phyloP scores from a whole-genome alignment of 2,797 vertebrate species.

The Coregonus ussuriensis region DNA sequence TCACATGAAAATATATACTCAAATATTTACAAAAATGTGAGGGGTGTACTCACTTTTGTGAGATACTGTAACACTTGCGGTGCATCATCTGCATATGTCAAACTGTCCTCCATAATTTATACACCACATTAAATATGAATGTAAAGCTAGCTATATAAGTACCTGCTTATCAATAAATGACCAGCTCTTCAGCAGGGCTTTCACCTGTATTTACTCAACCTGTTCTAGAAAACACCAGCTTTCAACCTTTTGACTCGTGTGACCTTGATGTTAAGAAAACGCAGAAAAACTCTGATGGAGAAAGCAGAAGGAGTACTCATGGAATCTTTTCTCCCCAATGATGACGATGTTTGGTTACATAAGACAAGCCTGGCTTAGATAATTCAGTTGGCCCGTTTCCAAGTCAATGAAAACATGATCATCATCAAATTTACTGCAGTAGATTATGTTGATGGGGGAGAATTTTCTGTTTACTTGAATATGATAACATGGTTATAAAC shows the following conservation, averaged over 20 bases:
- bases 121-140: conserved; percentile 37
- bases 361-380: background rate
- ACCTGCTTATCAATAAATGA: conserved; percentile 38
- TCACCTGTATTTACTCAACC: conserved; percentile 5
- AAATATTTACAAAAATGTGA: too few species aligned
- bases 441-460: background rate
- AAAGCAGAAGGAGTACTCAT: background rate
- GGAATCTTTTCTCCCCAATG: background rate
- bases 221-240: background rate
- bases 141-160: conserved; percentile 30
- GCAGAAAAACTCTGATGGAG: background rate
- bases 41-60: too few species aligned
- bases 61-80: background rate
- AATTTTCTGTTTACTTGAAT: background rate
- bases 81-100: background rate
- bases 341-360: background rate
- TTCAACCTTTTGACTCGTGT: background rate
- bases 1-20: too few species aligned
- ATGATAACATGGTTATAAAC: background rate
- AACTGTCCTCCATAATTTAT: conserved; percentile 15
- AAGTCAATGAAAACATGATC: background rate
- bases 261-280: background rate
- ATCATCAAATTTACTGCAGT: background rate
- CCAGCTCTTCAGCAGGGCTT: conserved; percentile 13
- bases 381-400: background rate